These are phyloP conservation scores for Siniperca chuatsi DNA, from an alignment of 2,113 vertebrate species.

Conservation along the genomic window DNA sequence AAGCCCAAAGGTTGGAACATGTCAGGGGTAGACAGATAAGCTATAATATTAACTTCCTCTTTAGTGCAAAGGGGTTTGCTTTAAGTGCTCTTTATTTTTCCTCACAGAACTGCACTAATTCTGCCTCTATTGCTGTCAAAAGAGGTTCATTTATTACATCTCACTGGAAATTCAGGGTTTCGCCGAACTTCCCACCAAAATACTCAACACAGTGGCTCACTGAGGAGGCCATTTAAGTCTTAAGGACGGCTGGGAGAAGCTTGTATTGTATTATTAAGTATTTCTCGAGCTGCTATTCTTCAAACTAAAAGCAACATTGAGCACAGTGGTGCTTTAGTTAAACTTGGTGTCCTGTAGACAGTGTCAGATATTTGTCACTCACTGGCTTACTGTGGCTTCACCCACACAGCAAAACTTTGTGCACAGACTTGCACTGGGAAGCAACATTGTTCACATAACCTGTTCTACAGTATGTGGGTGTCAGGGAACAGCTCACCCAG, in stretches of 20 bases:
- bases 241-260: not conserved
- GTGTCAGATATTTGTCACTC: slow-evolving; percentile 59
- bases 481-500: slow-evolving; percentile 57
- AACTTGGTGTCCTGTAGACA: not conserved
- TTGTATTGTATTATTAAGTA: not conserved
- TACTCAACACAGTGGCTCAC: slow-evolving; percentile 11
- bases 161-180: slow-evolving; percentile 1
- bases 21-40: not conserved
- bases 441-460: slow-evolving; percentile 64
- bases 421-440: slow-evolving; percentile 37
- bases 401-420: slow-evolving; percentile 64
- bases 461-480: slow-evolving; percentile 67
- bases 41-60: not conserved
- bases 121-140: not conserved
- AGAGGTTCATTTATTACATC: not conserved
- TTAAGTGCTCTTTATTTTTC: not conserved
- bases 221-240: not conserved
- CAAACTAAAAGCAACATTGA: not conserved
- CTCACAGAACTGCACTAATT: slow-evolving; percentile 3
- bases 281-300: not conserved
- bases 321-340: slow-evolving; percentile 11
- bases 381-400: slow-evolving; percentile 39
- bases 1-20: not conserved
- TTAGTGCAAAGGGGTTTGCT: not conserved
- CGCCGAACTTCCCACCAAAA: slow-evolving; percentile 1